Evolutionary conservation across 2,888 invertebrate species (phyloP).

Genomic region (Diarsia rubi): DNA sequence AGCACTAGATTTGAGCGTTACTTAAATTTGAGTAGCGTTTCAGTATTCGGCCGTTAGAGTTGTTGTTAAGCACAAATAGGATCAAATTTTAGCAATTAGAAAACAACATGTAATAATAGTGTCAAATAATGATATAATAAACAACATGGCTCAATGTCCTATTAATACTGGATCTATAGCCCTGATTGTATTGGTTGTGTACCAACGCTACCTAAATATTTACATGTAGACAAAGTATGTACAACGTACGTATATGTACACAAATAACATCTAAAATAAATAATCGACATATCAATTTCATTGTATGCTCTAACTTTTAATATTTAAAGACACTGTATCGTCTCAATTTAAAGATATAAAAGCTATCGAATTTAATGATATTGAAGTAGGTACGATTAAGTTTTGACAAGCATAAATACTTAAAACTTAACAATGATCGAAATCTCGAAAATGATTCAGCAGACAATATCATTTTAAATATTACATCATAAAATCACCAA

Average conservation of each 20-base stretch:
- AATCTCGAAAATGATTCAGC: constrained; percentile 45
- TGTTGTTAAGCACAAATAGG: constrained; percentile 64
- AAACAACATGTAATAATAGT: constrained; percentile 61
- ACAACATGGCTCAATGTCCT: constrained; percentile 81
- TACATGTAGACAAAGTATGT: constrained; percentile 85
- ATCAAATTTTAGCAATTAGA: constrained; percentile 59
- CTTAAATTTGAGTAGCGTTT: no score
- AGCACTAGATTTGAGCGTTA: no score
- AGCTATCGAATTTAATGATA: constrained; percentile 70
- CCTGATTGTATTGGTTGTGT: constrained; percentile 74
- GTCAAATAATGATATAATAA: constrained; percentile 68
- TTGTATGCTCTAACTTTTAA: constrained; percentile 85
- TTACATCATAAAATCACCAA: constrained; percentile 45
- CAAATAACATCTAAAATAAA: constrained; percentile 87
- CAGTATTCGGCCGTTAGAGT: no score
- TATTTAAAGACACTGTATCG: constrained; percentile 80
- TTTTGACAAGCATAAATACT: constrained; percentile 57
- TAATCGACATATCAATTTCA: constrained; percentile 89
- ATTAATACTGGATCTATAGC: constrained; percentile 87
- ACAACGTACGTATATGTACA: constrained; percentile 87
- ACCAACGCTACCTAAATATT: constrained; percentile 80
- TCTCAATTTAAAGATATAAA: constrained; percentile 76
- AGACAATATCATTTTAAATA: constrained; percentile 50
- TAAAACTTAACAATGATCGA: constrained; percentile 52
- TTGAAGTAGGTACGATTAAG: constrained; percentile 69